phyloP scores from a whole-genome alignment of 2,888 invertebrate species.

The Yponomeuta plumbellus region DNA sequence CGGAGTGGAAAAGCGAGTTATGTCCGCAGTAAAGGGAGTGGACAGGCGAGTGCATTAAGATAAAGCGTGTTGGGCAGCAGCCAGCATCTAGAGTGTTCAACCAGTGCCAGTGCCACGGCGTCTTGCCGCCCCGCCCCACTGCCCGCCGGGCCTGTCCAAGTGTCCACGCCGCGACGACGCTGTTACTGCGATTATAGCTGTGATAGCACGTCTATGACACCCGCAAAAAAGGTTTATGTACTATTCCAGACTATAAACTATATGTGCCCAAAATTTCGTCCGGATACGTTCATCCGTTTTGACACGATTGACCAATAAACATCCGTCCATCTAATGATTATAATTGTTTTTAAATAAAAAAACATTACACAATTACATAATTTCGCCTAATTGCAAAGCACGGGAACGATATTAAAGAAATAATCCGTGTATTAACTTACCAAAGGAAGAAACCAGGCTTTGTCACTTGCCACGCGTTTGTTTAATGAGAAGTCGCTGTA shows the following conservation, averaged over 20 bases:
- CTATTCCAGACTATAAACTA: too few relatives aligned
- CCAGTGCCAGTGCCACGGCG: slow-evolving; percentile 46
- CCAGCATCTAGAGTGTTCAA: slow-evolving; percentile 69
- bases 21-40: slow-evolving; percentile 49
- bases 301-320: not conserved
- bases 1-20: slow-evolving; percentile 57
- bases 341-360: too few relatives aligned
- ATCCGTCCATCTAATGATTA: too few relatives aligned
- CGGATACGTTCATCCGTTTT: too few relatives aligned
- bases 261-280: too few relatives aligned
- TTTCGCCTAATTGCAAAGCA: too few relatives aligned
- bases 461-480: too few relatives aligned
- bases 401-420: too few relatives aligned
- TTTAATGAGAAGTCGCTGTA: too few relatives aligned
- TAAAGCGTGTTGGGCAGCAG: slow-evolving; percentile 63
- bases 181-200: slow-evolving; percentile 11
- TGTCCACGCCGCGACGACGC: slow-evolving; percentile 19
- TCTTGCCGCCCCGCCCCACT: slow-evolving; percentile 29
- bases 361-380: too few relatives aligned
- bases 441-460: too few relatives aligned
- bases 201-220: slow-evolving; percentile 19
- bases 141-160: slow-evolving; percentile 11
- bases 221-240: not conserved
- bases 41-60: slow-evolving; percentile 69
- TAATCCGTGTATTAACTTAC: too few relatives aligned